Conservation (phyloP, 2,888 invertebrate species). For the Fragum whitleyi region DNA sequence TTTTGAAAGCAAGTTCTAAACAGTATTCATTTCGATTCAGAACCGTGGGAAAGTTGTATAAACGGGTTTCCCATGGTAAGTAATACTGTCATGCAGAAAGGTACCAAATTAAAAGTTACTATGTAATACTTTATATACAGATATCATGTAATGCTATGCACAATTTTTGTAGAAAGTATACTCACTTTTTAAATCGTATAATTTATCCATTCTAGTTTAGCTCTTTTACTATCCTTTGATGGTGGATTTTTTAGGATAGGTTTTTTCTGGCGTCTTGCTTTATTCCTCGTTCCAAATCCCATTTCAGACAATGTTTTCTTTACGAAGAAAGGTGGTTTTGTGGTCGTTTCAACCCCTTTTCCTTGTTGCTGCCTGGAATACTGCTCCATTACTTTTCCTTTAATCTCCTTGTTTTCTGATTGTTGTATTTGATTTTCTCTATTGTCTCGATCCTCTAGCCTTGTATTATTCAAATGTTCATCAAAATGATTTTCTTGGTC, state of each 20-base stretch:
- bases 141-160: not conserved
- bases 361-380: not conserved
- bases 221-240: conserved; percentile 14
- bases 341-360: not conserved
- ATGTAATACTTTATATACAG: not conserved
- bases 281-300: conserved; percentile 9
- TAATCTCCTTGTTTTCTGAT: not conserved
- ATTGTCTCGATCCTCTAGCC: not conserved
- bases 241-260: not conserved
- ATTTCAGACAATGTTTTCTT: conserved; percentile 43
- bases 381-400: not conserved
- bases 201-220: conserved; percentile 15
- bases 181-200: conserved; percentile 10
- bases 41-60: conserved; percentile 8
- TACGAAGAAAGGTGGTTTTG: conserved; percentile 43
- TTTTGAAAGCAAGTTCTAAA: no score
- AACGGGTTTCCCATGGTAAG: not conserved
- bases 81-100: no score
- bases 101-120: not conserved
- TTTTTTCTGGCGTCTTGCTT: not conserved
- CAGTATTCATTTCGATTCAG: not conserved
- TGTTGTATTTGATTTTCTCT: not conserved
- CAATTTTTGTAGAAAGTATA: not conserved
- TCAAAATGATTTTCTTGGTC: not conserved
- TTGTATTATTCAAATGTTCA: not conserved